Conservation (phyloP, 2,888 invertebrate species). For the Byasa hedistus region DNA sequence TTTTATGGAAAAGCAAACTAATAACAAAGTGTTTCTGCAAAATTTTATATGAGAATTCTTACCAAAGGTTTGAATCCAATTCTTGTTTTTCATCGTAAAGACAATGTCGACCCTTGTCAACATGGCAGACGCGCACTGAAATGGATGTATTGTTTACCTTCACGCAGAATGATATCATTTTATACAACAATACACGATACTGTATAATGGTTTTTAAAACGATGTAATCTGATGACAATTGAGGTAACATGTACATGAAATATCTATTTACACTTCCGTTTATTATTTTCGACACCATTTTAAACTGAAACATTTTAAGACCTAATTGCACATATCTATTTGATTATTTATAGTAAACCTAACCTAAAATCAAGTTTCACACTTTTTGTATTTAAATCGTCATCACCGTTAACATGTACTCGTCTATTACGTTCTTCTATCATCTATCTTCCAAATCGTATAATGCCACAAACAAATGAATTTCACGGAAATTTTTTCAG, state of each 20-base stretch:
- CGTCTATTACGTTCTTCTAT: no score
- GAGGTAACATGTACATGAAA: neutral
- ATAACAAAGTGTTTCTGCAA: neutral
- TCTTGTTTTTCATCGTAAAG: slow-evolving; percentile 2
- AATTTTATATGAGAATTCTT: neutral
- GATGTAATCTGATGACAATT: neutral
- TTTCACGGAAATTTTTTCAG: no score
- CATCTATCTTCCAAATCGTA: no score
- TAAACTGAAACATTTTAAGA: neutral
- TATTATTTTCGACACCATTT: neutral
- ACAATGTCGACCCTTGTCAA: slow-evolving; percentile 2
- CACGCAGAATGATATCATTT: neutral
- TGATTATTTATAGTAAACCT: no score
- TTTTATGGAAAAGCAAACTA: no score
- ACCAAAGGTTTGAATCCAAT: slow-evolving; percentile 1
- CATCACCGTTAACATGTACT: no score
- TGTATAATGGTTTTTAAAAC: neutral
- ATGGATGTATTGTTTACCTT: slow-evolving; percentile 1
- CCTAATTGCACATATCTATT: neutral
- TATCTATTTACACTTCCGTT: neutral
- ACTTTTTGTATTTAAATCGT: no score
- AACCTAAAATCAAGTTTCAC: no score
- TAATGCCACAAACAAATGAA: no score
- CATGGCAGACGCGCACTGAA: neutral
- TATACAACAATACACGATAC: neutral